These are phyloP conservation scores for Strigamia crassipes DNA, from an alignment of 2,888 invertebrate genomes.

Conservation along the genomic window DNA sequence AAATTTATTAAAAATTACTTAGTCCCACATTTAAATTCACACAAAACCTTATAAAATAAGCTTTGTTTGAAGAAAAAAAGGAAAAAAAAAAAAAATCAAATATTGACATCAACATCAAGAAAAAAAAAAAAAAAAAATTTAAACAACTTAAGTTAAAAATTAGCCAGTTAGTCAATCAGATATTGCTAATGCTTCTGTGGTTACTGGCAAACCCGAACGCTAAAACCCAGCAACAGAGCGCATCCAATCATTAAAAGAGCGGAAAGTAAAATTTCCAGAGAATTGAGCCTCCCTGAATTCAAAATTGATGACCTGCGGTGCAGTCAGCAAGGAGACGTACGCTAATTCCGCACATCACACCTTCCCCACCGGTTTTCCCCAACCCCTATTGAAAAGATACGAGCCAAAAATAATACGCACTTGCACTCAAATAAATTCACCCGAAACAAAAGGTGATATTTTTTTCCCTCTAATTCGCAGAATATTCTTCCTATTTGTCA, in stretches of 20 bases:
- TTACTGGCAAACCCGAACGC: background rate
- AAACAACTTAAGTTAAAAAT: background rate
- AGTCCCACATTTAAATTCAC: no score
- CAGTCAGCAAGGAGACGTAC: constrained; percentile 36
- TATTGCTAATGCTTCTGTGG: background rate
- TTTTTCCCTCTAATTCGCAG: background rate
- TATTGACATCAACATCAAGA: no score
- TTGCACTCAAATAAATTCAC: constrained; percentile 6
- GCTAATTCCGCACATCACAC: constrained; percentile 35
- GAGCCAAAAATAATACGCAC: constrained; percentile 27
- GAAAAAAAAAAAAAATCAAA: no score
- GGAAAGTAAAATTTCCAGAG: constrained; percentile 39
- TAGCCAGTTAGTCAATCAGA: background rate
- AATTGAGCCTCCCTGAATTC: constrained; percentile 32
- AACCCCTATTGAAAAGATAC: constrained; percentile 19
- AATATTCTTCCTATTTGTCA: constrained; percentile 2
- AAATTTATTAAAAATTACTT: no score
- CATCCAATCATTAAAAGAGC: constrained; percentile 39
- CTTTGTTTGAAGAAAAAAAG: no score
- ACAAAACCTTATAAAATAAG: no score
- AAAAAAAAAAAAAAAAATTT: no score
- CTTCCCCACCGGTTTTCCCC: constrained; percentile 15
- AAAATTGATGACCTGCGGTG: constrained; percentile 42
- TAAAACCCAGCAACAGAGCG: constrained; percentile 14
- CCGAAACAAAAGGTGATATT: background rate